A percentile compares a stretch with the other conserved stretches of the same genome.
phyloP scores from a whole-genome alignment of 2,888 invertebrate genomes.

The Pseudococcus jackbeardsleyi region DNA sequence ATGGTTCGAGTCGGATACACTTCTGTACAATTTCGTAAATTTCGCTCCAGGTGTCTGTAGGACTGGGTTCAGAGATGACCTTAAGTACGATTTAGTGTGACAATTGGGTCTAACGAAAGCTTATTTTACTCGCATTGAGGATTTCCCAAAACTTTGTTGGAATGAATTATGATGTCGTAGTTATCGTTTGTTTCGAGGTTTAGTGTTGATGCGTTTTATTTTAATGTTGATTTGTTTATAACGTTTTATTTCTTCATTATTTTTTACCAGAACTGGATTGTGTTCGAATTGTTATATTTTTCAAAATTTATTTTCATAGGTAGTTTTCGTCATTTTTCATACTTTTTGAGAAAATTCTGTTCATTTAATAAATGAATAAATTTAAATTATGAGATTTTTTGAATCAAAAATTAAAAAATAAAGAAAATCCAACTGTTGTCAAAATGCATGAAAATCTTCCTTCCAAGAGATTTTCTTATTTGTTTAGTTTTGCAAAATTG shows the following conservation, averaged over 20 bases:
- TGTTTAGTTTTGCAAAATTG: no score
- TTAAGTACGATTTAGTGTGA: neutral
- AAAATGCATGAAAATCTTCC: no score
- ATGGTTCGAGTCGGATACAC: neutral
- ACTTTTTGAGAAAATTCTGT: no score
- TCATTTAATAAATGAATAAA: no score
- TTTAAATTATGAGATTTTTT: no score
- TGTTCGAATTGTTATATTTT: no score
- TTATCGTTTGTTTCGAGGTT: neutral
- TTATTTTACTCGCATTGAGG: neutral
- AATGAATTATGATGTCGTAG: neutral
- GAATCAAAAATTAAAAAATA: no score
- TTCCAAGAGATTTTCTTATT: no score
- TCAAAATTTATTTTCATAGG: neutral
- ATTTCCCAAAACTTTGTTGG: neutral
- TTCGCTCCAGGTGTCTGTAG: neutral
- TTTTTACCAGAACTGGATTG: neutral
- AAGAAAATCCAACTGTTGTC: no score
- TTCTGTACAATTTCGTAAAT: neutral
- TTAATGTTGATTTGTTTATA: neutral
- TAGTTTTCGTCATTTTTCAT: neutral
- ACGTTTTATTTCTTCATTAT: neutral
- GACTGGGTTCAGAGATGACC: neutral
- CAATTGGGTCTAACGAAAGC: neutral
- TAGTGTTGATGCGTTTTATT: neutral